A percentile compares a stretch with the other conserved stretches of the same genome.
phyloP scores from a whole-genome alignment of 2,113 vertebrate genomes.

The Phalacrocorax carbo region DNA sequence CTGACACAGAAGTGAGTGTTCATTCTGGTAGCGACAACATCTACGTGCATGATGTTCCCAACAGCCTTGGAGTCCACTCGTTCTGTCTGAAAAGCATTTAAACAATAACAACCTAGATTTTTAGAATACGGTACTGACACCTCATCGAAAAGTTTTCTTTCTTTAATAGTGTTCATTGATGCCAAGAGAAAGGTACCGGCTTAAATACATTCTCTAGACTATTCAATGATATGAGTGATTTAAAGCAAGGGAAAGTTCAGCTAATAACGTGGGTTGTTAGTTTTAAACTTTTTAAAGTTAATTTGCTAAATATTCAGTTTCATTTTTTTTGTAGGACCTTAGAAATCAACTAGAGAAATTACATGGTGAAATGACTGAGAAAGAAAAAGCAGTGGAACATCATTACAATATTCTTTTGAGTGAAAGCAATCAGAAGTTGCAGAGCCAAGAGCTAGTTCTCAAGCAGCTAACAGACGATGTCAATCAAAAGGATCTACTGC shows the following conservation, averaged over 20 bases:
- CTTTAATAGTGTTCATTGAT: not conserved
- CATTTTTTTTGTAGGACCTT: constrained; percentile 76
- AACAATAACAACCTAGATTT: not conserved
- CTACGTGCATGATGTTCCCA: not conserved
- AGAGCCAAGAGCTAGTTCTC: constrained; percentile 80
- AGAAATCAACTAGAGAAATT: constrained; percentile 91
- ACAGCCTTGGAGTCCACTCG: not conserved
- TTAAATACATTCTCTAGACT: not conserved
- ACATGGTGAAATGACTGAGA: constrained; percentile 79
- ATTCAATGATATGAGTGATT: not conserved
- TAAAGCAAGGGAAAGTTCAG: not conserved
- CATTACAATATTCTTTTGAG: constrained; percentile 78
- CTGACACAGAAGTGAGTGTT: constrained; percentile 1
- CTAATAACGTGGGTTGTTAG: not conserved
- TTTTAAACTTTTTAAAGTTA: not conserved
- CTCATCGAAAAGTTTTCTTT: not conserved
- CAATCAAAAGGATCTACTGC: constrained; percentile 81
- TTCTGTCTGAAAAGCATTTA: not conserved
- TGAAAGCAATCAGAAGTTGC: constrained; percentile 80
- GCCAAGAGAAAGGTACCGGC: not conserved
- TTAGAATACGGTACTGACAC: not conserved
- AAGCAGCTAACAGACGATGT: constrained; percentile 77
- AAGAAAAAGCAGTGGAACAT: constrained; percentile 80
- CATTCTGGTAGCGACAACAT: not conserved
- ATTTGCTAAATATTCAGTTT: constrained; percentile 19